Evolutionary conservation across 2,797 vertebrate species (phyloP), one percentile per base, ranked within the genome.

Genomic region (Pipistrellus nathusii): DNA sequence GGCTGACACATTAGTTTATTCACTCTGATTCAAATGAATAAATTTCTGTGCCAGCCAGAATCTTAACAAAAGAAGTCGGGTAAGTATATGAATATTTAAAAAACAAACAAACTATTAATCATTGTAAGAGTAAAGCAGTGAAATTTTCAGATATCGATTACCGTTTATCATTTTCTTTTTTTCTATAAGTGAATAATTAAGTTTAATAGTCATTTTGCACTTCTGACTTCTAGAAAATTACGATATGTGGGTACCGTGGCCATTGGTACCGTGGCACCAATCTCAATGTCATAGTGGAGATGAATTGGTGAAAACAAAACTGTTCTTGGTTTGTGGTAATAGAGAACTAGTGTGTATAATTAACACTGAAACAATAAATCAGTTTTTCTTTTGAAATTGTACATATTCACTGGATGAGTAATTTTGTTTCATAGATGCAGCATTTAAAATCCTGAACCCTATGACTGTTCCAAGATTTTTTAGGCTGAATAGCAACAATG

Each of bases 361-460:
- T 84, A 41, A 77, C 66, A 32, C 78, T 88, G 68, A 91, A 71
- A 76, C 9, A 44, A 91, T 73, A 46, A 89, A 12, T 46, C 15
- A 38, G 48, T 76, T 83, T 95, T 92, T 93, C 59, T 94, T 46
- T 88, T 96, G 91, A 91, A 90, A 66, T 46, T 81, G 41, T 85
- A 32, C 32, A 76, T 94, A 68, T 97, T 98, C 84, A 98, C 81
- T 90, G 73, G 78, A 27, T 88, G 83, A 98, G 97, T 94, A 51
- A 95, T 97, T 98, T 97, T 98, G 87, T 95, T 98, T 98, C 97
- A 96, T 98, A 99, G 99, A 99, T 97, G 99, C 99, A 95, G 99
- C 99, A 41, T 99, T 99, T 99, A 99, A 99, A 99, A 99, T 99
- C 98, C 98, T 99, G 96, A 99, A 99, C 98, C 99, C 99, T 89